Evolutionary conservation across 2,113 vertebrate species (phyloP), one percentile per base, ranked within the genome.

Genomic region (Pogona vitticeps): DNA sequence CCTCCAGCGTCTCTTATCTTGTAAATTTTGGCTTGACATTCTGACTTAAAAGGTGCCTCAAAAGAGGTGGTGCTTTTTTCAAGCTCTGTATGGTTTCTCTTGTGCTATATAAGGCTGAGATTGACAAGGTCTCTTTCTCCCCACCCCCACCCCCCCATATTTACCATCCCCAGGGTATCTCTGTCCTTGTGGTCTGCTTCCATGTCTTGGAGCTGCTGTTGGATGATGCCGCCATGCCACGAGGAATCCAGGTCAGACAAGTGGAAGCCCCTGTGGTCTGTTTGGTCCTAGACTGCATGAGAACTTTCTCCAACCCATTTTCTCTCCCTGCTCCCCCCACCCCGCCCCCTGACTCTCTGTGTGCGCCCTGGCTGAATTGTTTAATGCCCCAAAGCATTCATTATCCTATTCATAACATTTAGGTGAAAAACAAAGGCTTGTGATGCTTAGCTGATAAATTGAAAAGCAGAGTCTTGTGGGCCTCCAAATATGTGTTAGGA

Each of bases 181-280:
- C 98, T 18, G 97, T 99, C 26, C 97, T 99, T 76, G 97, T 97
- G 12, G 99, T 99, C 79, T 98, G 98, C 92, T 97, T 99, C 92
- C 98, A 99, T 0, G 97, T 98, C 68, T 82, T 99, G 96, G 98
- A 99, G 95, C 95, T 99, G 92, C 97, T 99, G 61, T 96, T 99
- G 12, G 98, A 99, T 21, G 98, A 99, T 58, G 95, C 98, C 0
- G 99, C 98, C 0, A 97, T 99, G 98, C 99, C 99, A 0, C 96
- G 97, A 93, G 97, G 98, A 92, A 98, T 98, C 94, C 98, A 99
- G 98, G 99, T 99, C 94, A 26, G 2, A 26, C 21, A 31, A 36
- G 6, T 36, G 8, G 18, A 52, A 58, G 21, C 2, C 2, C 36
- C 36, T 59, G 9, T 12, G 2, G 2, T 9, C 38, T 72, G 18